Evolutionary conservation across 2,797 vertebrate species (phyloP), one percentile per base, ranked within the genome.

Genomic region (Girardinus metallicus): DNA sequence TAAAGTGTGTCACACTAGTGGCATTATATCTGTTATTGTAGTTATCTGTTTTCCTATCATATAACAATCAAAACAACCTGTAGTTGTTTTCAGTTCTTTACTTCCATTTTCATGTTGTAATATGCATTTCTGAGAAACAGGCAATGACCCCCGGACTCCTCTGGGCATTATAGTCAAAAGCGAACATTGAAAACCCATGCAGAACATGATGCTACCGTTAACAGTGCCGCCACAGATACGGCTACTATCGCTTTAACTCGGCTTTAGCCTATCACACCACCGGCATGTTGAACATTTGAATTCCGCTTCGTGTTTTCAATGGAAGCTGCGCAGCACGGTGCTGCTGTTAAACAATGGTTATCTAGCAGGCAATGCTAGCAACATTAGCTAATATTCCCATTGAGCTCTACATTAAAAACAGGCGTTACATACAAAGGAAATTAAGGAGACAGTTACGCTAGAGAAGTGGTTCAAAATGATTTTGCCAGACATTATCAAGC

Each of bases 301-400:
- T 39, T 23, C 3, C 29, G 51, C 18, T 43, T 15, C 73, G 34
- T 47, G 68, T 2, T 18, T 16, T 76, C 21, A 77, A 5, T 1
- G 47, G 44, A 57, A 21, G 57, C 60, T 76, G 26, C 68, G 68
- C 66, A 68, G 51, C 49, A 18, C 21, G 9, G 53, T 72, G 83
- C 62, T 71, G 77, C 64, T 75, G 75, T 83, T 78, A 83, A 88
- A 93, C 91, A 94, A 93, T 89, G 88, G 91, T 77, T 4, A 74
- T 74, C 44, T 64, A 46, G 75, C 57, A 29, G 12, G 57, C 41
- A 16, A 46, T 34, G 90, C 91, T 91, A 87, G 51, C 36, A 36
- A 2, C 55, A 75, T 71, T 91, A 91, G 87, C 89, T 39, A 7
- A 6, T 16, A 74, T 75, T 49, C 51, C 18, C 77, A 87, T 77